Conservation (phyloP, 1,140 invertebrate genomes). For the Formica exsecta region DNA sequence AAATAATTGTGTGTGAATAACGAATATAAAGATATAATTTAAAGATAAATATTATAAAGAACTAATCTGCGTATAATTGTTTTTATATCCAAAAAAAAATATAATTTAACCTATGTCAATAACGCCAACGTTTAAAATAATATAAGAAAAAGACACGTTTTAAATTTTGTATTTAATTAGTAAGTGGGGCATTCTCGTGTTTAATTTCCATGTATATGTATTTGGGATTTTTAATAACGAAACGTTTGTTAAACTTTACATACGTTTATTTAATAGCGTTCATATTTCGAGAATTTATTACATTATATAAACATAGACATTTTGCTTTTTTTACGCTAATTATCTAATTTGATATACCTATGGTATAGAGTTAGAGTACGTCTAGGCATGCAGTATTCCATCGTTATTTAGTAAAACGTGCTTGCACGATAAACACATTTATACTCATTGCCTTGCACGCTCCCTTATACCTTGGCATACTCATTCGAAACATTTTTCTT, state of each 20-base stretch:
- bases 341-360: constrained; percentile 71
- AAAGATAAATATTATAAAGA: too few species aligned
- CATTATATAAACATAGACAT: constrained; percentile 76
- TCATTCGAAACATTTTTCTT: constrained; percentile 33
- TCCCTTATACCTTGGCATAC: constrained; percentile 42
- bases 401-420: constrained; percentile 69
- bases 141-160: neutral
- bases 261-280: constrained; percentile 70
- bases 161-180: constrained; percentile 8
- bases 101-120: too few species aligned
- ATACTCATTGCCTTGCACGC: constrained; percentile 55
- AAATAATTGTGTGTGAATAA: too few species aligned
- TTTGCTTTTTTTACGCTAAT: constrained; percentile 69
- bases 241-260: constrained; percentile 59
- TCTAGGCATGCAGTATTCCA: constrained; percentile 71
- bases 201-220: neutral
- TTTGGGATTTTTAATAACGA: neutral
- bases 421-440: constrained; percentile 63
- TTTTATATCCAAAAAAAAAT: too few species aligned
- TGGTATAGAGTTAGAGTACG: constrained; percentile 61
- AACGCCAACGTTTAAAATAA: neutral
- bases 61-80: too few species aligned
- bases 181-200: neutral
- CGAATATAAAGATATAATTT: too few species aligned
- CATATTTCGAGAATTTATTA: constrained; percentile 72